Evolutionary conservation across 2,888 invertebrate genomes (phyloP), one percentile per base, ranked within the genome.

Genomic region (Pterostichus madidus): DNA sequence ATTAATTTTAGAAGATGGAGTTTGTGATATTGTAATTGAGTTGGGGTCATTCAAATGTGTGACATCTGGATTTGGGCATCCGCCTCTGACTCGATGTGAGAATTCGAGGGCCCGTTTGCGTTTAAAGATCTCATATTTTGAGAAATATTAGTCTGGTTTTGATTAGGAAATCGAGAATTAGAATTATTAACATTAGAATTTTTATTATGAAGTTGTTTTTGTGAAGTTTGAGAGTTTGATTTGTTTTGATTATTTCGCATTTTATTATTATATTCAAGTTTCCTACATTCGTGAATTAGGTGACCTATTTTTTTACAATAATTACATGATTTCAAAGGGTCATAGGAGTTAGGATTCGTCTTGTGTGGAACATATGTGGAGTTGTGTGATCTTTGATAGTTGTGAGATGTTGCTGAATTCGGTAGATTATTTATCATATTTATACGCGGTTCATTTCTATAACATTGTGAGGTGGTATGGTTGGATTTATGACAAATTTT

Each of bases 281-380:
- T 56, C 17, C 53, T 17, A 56, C 53, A 56, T 7, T 56, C 53
- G 3, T 56, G 13, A 56, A 56, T 56, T 56, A 56, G 5, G 8
- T 56, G 17, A 3, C 53, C 53, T 17, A 3, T 5, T 6, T 56
- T 56, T 15, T 56, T 56, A 15, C 53, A 17, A 7, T 56, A 56
- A 10, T 56, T 3, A 17, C 53, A 56, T 5, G 17, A 6, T 17
- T 56, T 56, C 15, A 15, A 7, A 1, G 13, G 53, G 4, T 3
- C 17, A 13, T 15, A 1, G 13, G 13, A 3, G 17, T 13, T 13
- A 2, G 24, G 3, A 24, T 24, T 24, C 1, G 24, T 3, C 3
- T 24, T 24, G 3, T 24, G 24, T 2, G 24, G 3, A 24, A 24
- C 24, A 24, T 24, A 24, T 24, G 24, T 24, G 24, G 24, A 24